These are phyloP conservation scores for fruit fly (Drosophila melanogaster) DNA, from an alignment of 1,140 invertebrate species.

Conservation along the genomic window Release_6_plus_ISO1_MT NC_004354.4:19214001-19214500, in stretches of 20 bases:
- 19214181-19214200: conserved; percentile 51
- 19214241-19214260: conserved; percentile 59
- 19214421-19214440: conserved; percentile 67
- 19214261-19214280: conserved; percentile 19
- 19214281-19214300: conserved; percentile 31
- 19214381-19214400: conserved; percentile 48
- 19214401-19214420: conserved; percentile 55
- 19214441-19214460: conserved; percentile 39
- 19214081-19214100: not conserved
- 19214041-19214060: not conserved
- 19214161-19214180: conserved; percentile 43
- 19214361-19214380: conserved; percentile 46
- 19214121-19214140: conserved; percentile 1
- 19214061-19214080: not conserved
- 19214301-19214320: conserved; percentile 42
- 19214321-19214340: conserved; percentile 45
- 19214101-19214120: conserved; percentile 15
- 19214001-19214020: not conserved
- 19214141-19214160: conserved; percentile 5
- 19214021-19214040: not conserved
- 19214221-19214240: conserved; percentile 56
- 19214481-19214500: conserved; percentile 60
- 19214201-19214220: conserved; percentile 49
- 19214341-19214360: conserved; percentile 69
- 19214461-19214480: conserved; percentile 72